Base-by-base conservation (phyloP, 2,888 invertebrate genomes). In the Anorthoa munda region DNA sequence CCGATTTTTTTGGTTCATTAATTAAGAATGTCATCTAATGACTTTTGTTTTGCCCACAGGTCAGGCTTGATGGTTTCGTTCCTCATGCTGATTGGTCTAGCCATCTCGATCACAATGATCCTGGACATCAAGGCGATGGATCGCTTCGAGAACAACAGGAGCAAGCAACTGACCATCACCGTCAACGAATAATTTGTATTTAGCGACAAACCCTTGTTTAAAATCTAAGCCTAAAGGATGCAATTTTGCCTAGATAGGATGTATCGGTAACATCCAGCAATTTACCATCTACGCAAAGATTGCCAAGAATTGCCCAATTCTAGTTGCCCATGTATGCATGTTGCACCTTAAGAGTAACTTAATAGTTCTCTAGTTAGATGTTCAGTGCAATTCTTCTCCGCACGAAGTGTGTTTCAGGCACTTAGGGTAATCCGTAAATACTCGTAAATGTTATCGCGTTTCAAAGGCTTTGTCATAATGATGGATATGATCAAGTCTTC, bases 51-150 rank as follows among this genome's bases (percentile, higher is more conserved):
- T 79, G 23, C 46, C 81, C 83, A 2, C 91, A 96, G 96, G 96
- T 98, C 99, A 69, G 99, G 99, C 0, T 94, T 99, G 59, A 97
- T 99, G 91, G 97, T 99, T 17, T 97, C 98, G 0, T 94, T 97
- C 59, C 97, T 99, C 83, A 96, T 99, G 87, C 95, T 98, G 59
- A 88, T 97, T 55, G 98, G 98, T 65, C 97, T 99, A 79, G 97
- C 97, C 23, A 97, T 98, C 92, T 99, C 99, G 11, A 96, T 99
- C 70, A 95, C 97, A 21, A 98, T 99, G 98, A 97, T 99, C 83
- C 97, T 99, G 96, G 98, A 98, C 92, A 99, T 99, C 88, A 98
- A 98, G 92, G 99, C 99, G 46, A 99, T 99, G 98, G 99, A 99
- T 94, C 97, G 98, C 89, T 99, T 99, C 94, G 99, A 99, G 95